Evolutionary conservation across 2,888 invertebrate species (phyloP).

Genomic region (Pseudanteris insignis): DNA sequence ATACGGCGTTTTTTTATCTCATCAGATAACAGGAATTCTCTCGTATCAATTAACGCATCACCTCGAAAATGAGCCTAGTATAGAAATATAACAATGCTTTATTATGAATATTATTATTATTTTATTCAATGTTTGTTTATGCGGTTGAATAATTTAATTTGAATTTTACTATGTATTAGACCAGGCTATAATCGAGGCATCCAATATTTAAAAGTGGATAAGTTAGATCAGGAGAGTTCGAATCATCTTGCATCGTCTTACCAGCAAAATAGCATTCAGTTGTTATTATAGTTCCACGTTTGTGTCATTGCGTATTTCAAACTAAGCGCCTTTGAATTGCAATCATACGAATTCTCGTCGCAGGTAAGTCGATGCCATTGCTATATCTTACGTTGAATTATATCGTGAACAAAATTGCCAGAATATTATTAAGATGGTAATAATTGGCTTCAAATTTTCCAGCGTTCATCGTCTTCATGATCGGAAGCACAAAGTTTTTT

Average conservation of each 20-base stretch:
- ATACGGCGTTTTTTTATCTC: slow-evolving; percentile 65
- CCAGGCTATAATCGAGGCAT: slow-evolving; percentile 62
- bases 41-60: slow-evolving; percentile 65
- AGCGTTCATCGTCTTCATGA: slow-evolving; percentile 46
- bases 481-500: slow-evolving; percentile 40
- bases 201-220: slow-evolving; percentile 52
- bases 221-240: slow-evolving; percentile 62
- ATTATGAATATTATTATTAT: slow-evolving; percentile 45
- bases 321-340: too few relatives aligned
- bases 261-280: slow-evolving; percentile 45
- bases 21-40: slow-evolving; percentile 66
- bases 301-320: too few relatives aligned
- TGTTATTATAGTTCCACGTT: too few relatives aligned
- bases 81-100: slow-evolving; percentile 65
- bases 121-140: slow-evolving; percentile 43
- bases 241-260: slow-evolving; percentile 59
- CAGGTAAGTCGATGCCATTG: slow-evolving; percentile 40
- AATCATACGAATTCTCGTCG: slow-evolving; percentile 7
- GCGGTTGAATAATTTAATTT: slow-evolving; percentile 56
- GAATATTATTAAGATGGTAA: slow-evolving; percentile 49
- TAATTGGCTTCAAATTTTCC: slow-evolving; percentile 48
- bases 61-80: slow-evolving; percentile 65
- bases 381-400: slow-evolving; percentile 42
- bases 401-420: slow-evolving; percentile 49
- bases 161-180: slow-evolving; percentile 61